phyloP scores from a whole-genome alignment of 23 tunicate species.

The Phallusia fumigata region DNA sequence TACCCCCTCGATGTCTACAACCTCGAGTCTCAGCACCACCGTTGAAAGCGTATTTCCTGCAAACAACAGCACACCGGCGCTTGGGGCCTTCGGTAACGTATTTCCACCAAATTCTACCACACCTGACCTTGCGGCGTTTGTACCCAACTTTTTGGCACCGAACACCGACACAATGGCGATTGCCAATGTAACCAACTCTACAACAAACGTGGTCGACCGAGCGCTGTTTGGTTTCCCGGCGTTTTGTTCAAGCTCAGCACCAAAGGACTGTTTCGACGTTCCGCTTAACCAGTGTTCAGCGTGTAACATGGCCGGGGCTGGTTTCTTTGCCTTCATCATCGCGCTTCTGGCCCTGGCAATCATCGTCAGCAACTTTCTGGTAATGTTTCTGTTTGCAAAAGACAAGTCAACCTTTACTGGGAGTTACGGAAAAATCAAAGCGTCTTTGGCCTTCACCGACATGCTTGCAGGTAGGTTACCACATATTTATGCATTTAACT shows the following conservation, averaged over 20 bases:
- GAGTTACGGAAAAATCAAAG: constrained; percentile 3
- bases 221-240: background rate
- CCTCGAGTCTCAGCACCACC: too few species aligned
- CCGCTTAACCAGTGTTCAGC: background rate
- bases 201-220: background rate
- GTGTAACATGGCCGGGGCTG: background rate
- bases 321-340: background rate
- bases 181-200: background rate
- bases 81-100: too few species aligned
- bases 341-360: background rate
- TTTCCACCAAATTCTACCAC: too few species aligned
- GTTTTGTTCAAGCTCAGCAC: background rate
- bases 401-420: background rate
- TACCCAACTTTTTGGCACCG: background rate
- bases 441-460: background rate
- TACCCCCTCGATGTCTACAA: too few species aligned
- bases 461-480: constrained; percentile 13
- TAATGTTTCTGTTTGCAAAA: background rate
- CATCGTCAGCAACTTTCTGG: background rate
- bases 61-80: too few species aligned
- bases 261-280: background rate
- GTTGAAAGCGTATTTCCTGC: too few species aligned
- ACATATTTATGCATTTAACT: too few species aligned
- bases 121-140: background rate
- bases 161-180: background rate